Evolutionary conservation across 2,797 vertebrate genomes (phyloP).

Genomic region (Hapalemur alaotrensis): DNA sequence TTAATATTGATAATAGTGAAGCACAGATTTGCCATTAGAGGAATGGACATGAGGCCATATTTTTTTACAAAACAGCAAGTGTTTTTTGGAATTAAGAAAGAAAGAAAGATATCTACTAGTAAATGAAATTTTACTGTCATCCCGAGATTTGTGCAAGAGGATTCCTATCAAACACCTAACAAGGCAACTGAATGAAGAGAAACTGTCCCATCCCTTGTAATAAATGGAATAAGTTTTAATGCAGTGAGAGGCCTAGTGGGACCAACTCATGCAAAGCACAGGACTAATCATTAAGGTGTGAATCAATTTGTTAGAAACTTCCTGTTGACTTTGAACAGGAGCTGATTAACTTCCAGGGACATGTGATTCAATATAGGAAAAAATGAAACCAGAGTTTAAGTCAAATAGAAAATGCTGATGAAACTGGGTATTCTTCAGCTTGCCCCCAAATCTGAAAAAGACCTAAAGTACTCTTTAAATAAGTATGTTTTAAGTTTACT

Average conservation of each 20-base stretch:
- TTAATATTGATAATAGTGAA: neutral
- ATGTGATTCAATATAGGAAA: neutral
- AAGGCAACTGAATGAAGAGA: neutral
- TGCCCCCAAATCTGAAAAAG: neutral
- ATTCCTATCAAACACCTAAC: neutral
- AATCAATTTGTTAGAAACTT: neutral
- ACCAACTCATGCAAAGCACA: neutral
- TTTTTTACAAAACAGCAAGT: neutral
- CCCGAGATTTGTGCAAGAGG: neutral
- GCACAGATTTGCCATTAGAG: neutral
- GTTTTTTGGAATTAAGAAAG: neutral
- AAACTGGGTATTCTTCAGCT: neutral
- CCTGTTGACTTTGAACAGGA: slow-evolving; percentile 12
- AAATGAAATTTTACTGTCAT: neutral
- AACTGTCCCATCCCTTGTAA: neutral
- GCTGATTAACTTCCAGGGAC: neutral
- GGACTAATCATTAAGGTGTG: neutral
- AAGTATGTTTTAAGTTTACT: neutral
- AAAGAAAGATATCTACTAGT: neutral
- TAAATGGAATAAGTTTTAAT: neutral
- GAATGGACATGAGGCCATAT: neutral
- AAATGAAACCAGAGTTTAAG: neutral
- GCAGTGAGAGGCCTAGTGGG: neutral
- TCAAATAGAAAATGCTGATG: neutral
- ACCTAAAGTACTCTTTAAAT: neutral